These are phyloP conservation scores for Ceratina calcarata DNA, from an alignment of 1,140 invertebrate genomes.

Conservation along the genomic window DNA sequence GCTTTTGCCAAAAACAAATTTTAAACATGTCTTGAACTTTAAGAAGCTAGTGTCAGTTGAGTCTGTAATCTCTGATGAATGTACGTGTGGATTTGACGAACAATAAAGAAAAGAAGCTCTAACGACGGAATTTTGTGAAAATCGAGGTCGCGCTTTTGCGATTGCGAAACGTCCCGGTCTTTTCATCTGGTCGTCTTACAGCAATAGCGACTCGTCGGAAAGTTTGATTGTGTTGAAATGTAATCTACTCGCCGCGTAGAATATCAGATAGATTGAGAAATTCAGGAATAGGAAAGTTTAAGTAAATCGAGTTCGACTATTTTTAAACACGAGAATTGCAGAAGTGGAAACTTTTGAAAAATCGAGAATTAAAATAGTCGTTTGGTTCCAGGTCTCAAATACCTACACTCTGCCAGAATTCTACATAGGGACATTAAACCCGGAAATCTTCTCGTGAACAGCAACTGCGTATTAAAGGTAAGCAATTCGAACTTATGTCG, in stretches of 20 bases:
- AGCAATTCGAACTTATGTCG: conserved; percentile 48
- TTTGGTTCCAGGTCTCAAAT: conserved; percentile 92
- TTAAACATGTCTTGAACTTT: no score
- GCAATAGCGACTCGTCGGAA: neutral
- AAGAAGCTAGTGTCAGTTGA: no score
- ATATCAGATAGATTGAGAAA: neutral
- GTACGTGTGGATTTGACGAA: conserved; percentile 3
- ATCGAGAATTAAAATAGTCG: neutral
- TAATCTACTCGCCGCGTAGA: neutral
- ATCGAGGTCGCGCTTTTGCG: conserved; percentile 27
- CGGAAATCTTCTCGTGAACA: conserved; percentile 99
- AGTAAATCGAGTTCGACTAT: neutral
- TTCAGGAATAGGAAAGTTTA: neutral
- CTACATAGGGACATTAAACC: conserved; percentile 99
- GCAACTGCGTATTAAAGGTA: conserved; percentile 98
- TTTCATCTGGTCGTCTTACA: conserved; percentile 4
- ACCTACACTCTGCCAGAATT: conserved; percentile 98
- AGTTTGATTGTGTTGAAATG: conserved; percentile 15
- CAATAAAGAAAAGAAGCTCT: conserved; percentile 4
- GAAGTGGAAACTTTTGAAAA: neutral
- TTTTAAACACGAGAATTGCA: neutral
- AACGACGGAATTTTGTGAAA: conserved; percentile 31
- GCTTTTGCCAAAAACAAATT: no score
- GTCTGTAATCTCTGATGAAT: neutral
- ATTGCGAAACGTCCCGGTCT: neutral